Conservation (phyloP, 2,888 invertebrate genomes). For the Stenichneumon culpator region DNA sequence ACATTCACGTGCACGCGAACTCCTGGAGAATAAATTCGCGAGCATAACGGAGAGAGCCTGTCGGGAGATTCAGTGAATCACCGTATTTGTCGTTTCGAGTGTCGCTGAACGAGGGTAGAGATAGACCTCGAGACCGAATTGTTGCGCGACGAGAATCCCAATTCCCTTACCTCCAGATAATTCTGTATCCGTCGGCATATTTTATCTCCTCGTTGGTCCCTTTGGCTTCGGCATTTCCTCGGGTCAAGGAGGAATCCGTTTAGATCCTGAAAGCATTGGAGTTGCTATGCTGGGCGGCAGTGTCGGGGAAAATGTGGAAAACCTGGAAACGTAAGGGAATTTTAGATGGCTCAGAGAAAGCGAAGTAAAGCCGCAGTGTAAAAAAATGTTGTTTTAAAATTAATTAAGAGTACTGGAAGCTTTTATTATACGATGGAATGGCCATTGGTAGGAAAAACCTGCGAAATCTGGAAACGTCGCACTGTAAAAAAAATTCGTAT, state of each 20-base stretch:
- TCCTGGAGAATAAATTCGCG: constrained; percentile 44
- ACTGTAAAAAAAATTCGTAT: too few relatives aligned
- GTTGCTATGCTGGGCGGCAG: background rate
- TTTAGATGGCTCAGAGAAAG: background rate
- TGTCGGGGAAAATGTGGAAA: background rate
- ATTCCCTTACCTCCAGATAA: constrained; percentile 9
- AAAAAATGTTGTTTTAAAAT: too few relatives aligned
- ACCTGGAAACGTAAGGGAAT: background rate
- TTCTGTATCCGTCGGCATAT: background rate
- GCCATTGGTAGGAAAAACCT: background rate
- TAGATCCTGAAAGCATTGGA: background rate
- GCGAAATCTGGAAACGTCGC: too few relatives aligned
- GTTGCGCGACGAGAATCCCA: constrained; percentile 30
- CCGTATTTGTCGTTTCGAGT: constrained; percentile 43
- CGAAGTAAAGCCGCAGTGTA: background rate
- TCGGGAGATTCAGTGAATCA: constrained; percentile 30
- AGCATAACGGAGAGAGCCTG: background rate
- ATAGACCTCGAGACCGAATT: constrained; percentile 16
- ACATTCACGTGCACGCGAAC: constrained; percentile 10
- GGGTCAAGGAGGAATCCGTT: background rate
- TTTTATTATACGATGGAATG: background rate
- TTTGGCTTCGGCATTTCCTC: background rate
- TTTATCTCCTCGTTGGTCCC: background rate
- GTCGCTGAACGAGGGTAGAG: background rate
- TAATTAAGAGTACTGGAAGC: too few relatives aligned